A percentile compares a stretch with the other conserved stretches of the same genome.
phyloP scores from a whole-genome alignment of 2,888 invertebrate species.

The Caradrina clavipalpis region DNA sequence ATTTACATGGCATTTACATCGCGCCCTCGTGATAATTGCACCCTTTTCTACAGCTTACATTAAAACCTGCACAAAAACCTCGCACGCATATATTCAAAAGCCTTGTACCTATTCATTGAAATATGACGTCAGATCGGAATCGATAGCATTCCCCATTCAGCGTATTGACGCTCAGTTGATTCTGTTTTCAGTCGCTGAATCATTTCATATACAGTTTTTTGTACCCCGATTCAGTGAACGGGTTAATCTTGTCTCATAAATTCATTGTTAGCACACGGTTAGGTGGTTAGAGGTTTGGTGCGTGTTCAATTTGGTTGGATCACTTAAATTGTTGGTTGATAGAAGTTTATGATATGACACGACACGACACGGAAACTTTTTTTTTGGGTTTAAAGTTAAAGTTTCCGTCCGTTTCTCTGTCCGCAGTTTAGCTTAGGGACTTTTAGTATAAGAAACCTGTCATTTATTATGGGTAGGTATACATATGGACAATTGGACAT shows the following conservation, averaged over 20 bases:
- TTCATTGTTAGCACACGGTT: slow-evolving; percentile 52
- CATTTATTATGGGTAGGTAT: no score
- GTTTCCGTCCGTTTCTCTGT: no score
- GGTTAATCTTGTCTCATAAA: slow-evolving; percentile 59
- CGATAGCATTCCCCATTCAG: slow-evolving; percentile 34
- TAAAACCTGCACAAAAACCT: not conserved
- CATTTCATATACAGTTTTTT: slow-evolving; percentile 43
- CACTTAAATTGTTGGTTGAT: slow-evolving; percentile 38
- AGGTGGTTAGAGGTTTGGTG: slow-evolving; percentile 25
- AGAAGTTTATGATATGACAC: slow-evolving; percentile 15
- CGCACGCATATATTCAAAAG: slow-evolving; percentile 3
- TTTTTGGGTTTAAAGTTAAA: no score
- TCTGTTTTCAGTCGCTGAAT: slow-evolving; percentile 38
- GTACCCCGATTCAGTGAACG: slow-evolving; percentile 52
- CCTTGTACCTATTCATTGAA: slow-evolving; percentile 16
- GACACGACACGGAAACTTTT: no score
- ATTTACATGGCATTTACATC: no score
- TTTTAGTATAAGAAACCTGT: no score
- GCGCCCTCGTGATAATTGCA: no score
- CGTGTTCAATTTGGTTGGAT: slow-evolving; percentile 47
- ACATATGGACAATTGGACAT: no score
- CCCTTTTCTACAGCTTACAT: not conserved
- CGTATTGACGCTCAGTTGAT: slow-evolving; percentile 52
- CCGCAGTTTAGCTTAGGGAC: no score
- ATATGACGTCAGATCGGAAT: slow-evolving; percentile 12